phyloP scores from a whole-genome alignment of 92 coral and sea anemone species.

The Epizoanthus fatuus region DNA sequence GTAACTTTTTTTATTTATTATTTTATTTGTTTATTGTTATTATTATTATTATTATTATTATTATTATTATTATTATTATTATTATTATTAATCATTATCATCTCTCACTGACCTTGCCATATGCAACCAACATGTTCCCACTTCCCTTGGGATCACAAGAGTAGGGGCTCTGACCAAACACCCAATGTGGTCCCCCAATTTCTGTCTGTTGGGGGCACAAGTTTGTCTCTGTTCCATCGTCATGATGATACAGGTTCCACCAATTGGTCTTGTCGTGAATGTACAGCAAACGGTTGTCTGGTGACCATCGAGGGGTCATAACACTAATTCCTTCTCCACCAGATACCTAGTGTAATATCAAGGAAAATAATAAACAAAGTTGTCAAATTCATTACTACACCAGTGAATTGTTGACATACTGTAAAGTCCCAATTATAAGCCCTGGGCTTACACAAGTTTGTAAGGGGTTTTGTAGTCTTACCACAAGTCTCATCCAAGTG shows the following conservation, averaged over 20 bases:
- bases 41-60: not conserved
- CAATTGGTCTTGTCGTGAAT: constrained; percentile 93
- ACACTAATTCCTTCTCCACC: constrained; percentile 86
- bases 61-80: not conserved
- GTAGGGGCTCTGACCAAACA: constrained; percentile 85
- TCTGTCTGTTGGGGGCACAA: constrained; percentile 77
- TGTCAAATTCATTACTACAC: no score
- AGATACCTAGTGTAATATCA: constrained; percentile 58
- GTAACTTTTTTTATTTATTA: no score
- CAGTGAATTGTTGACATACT: no score
- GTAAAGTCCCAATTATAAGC: no score
- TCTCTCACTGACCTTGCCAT: constrained; percentile 68
- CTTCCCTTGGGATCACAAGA: constrained; percentile 79
- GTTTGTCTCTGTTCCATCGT: constrained; percentile 79
- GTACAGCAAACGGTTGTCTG: constrained; percentile 81
- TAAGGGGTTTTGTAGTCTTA: no score
- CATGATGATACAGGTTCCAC: constrained; percentile 96
- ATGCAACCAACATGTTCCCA: constrained; percentile 73
- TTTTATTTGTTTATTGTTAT: not conserved
- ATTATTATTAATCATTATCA: not conserved
- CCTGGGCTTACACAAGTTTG: no score
- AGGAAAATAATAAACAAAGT: not conserved
- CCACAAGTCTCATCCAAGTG: no score
- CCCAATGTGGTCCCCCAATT: constrained; percentile 90
- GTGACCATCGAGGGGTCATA: constrained; percentile 91